phyloP scores from a whole-genome alignment of 1,140 invertebrate genomes.

The Papilio xuthus region DNA sequence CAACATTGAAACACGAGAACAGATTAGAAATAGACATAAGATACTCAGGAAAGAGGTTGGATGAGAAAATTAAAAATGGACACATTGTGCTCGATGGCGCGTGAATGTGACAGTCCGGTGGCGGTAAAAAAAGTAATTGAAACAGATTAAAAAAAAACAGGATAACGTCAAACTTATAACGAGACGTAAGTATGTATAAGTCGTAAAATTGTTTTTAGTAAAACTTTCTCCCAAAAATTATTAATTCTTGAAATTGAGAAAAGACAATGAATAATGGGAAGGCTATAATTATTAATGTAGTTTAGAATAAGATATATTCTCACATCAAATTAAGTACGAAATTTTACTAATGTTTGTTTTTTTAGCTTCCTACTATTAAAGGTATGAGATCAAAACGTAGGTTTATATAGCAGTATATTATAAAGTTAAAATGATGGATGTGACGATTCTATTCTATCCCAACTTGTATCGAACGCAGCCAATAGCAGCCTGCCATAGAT shows the following conservation, averaged over 20 bases:
- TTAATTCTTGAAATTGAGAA: too few species aligned
- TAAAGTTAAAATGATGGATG: not conserved
- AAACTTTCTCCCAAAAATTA: too few species aligned
- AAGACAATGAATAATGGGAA: too few species aligned
- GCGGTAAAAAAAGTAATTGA: constrained; percentile 60
- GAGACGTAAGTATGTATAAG: not conserved
- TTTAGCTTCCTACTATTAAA: too few species aligned
- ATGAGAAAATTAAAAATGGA: constrained; percentile 62
- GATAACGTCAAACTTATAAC: not conserved
- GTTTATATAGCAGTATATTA: not conserved
- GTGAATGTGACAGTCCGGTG: constrained; percentile 66
- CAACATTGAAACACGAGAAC: constrained; percentile 62
- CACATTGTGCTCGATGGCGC: constrained; percentile 62
- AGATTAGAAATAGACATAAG: constrained; percentile 59
- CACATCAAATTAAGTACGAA: too few species aligned
- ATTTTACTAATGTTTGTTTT: too few species aligned
- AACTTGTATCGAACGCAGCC: constrained; percentile 48
- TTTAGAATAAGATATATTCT: too few species aligned
- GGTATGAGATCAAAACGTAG: not conserved
- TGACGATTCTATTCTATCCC: constrained; percentile 36
- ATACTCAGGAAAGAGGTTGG: constrained; percentile 50
- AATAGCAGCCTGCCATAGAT: constrained; percentile 53
- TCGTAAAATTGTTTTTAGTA: too few species aligned
- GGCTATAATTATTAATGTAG: too few species aligned
- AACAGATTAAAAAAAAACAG: constrained; percentile 47